Evolutionary conservation across 2,113 vertebrate genomes (phyloP).

Genomic region (Lanius collurio): DNA sequence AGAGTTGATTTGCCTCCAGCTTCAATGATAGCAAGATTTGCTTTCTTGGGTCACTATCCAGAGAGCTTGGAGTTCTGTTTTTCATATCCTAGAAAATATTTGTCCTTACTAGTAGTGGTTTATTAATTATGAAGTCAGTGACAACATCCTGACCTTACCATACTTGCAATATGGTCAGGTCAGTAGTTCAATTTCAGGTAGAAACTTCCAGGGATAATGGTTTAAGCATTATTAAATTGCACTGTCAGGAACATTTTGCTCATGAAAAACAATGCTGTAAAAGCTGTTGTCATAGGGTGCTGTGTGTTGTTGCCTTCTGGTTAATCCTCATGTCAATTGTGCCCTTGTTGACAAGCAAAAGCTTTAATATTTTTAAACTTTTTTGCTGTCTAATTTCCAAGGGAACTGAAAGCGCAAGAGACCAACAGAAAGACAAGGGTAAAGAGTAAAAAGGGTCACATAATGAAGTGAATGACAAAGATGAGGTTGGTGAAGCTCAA

Average conservation of each 20-base stretch:
- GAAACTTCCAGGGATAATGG: not conserved
- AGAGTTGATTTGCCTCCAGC: not conserved
- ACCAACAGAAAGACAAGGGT: not conserved
- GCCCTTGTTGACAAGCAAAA: not conserved
- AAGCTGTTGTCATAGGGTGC: not conserved
- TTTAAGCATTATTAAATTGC: not conserved
- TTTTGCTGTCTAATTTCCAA: not conserved
- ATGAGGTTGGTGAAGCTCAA: not conserved
- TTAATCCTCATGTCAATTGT: not conserved
- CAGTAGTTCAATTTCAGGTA: not conserved
- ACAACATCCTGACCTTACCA: not conserved
- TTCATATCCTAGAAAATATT: not conserved
- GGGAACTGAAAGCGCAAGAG: not conserved
- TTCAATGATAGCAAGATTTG: not conserved
- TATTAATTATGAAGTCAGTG: not conserved
- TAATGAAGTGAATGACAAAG: not conserved
- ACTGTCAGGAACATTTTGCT: not conserved
- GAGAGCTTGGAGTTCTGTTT: not conserved
- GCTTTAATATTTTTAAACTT: not conserved
- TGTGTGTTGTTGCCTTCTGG: not conserved
- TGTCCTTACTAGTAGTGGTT: not conserved
- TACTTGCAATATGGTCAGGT: not conserved
- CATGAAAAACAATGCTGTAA: not conserved
- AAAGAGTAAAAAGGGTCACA: not conserved
- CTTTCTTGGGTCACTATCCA: not conserved